Conservation (phyloP, 1,140 invertebrate genomes). For the Pogonus chalceus region DNA sequence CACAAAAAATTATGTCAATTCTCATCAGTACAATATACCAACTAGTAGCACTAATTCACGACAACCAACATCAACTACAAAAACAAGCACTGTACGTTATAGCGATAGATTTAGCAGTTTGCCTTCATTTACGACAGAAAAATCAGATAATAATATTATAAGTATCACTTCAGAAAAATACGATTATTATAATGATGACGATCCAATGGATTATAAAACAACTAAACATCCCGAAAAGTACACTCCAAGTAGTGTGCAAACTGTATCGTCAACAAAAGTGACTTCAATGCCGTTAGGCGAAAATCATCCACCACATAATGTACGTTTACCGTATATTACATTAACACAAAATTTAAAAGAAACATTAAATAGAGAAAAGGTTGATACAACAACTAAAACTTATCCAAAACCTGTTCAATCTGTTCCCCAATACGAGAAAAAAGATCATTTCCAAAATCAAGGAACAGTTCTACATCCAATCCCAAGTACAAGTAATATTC, state of each 20-base stretch:
- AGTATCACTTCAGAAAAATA: slow-evolving; percentile 2
- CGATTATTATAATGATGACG: not conserved
- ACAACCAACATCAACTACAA: no score
- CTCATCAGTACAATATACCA: no score
- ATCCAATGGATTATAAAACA: not conserved
- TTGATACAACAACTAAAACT: slow-evolving; percentile 17
- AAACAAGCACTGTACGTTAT: no score
- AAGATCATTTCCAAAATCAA: slow-evolving; percentile 3
- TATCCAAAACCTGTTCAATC: slow-evolving; percentile 14
- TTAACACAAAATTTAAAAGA: slow-evolving; percentile 30
- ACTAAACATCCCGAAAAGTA: not conserved
- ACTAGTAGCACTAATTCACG: no score
- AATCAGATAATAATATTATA: slow-evolving; percentile 11
- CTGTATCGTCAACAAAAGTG: slow-evolving; percentile 15
- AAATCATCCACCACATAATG: slow-evolving; percentile 25
- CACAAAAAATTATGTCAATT: no score
- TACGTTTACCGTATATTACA: slow-evolving; percentile 28
- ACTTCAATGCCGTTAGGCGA: slow-evolving; percentile 34
- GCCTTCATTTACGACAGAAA: not conserved
- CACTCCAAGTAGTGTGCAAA: not conserved
- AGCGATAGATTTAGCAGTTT: no score
- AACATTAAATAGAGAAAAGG: slow-evolving; percentile 32
- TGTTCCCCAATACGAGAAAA: not conserved
- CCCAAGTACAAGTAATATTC: slow-evolving; percentile 50
- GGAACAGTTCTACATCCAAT: slow-evolving; percentile 24